Base-by-base conservation (phyloP, 53 echinoderm and acorn worm genomes). In the Luidia sarsii region DNA sequence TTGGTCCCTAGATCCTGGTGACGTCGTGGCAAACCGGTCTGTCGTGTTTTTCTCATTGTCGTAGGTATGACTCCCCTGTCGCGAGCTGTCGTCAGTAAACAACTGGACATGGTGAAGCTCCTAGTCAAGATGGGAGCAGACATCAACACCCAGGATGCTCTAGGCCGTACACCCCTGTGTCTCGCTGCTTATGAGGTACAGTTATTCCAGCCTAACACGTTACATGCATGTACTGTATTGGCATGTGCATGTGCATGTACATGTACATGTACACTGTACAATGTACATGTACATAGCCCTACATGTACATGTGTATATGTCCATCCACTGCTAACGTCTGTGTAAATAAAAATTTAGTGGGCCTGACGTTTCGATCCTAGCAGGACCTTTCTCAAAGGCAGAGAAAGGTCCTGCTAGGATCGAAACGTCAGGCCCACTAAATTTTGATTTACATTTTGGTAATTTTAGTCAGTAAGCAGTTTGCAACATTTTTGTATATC, bases 141-240 rank as follows among this genome's bases (percentile, higher is more conserved):
- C 7, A 88, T 96, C 65, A 96, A 96, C 90, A 91, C 90, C 35
- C 87, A 85, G 36, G 96, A 96, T 63, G 48, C 93, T 11, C 73
- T 88, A 13, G 96, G 96, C 27, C 75, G 96, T 45, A 96, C 96
- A 50, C 96, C 96, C 13, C 87, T 96, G 34, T 96, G 92, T 63
- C 80, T 96, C 13, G 96, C 96, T 50, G 96, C 96, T 1, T 96
- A 96, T 81, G 92, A 96, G 96, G 96, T 96, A 65, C 61, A n/a
- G n/a, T n/a, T n/a, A n/a, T n/a, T n/a, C n/a, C n/a, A n/a, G n/a
- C n/a, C n/a, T n/a, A n/a, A n/a, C n/a, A n/a, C n/a, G n/a, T n/a
- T n/a, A n/a, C 46, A 45, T 14, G 14, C 46, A 16, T 20, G 21
- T 16, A 52, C 16, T 52, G 52, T 52, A 20, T 19, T 14, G 11